Conservation (phyloP, 2,113 vertebrate genomes). For the Indicator indicator region DNA sequence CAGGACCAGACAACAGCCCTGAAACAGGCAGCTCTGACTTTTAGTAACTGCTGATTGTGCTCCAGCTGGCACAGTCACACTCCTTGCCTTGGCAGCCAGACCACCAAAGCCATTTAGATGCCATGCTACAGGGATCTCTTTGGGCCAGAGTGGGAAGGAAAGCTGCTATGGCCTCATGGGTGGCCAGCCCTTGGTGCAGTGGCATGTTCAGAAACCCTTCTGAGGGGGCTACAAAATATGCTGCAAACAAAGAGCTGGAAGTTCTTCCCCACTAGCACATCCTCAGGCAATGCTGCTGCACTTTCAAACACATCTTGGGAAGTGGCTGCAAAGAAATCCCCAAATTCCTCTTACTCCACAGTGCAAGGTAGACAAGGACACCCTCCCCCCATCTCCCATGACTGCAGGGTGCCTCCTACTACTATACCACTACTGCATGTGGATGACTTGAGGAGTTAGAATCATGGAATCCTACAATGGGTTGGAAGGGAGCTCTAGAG, state of each 20-base stretch:
- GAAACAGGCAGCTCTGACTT: neutral
- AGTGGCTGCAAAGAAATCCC: neutral
- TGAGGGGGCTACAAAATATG: no score
- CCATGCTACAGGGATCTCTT: neutral
- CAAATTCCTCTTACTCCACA: neutral
- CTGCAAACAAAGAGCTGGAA: no score
- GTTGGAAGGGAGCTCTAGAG: no score
- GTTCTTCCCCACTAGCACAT: no score
- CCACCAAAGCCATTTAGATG: neutral
- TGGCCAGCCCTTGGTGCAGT: neutral
- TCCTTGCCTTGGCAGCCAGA: neutral
- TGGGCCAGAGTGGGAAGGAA: neutral
- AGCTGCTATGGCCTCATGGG: accelerated
- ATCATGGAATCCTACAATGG: no score
- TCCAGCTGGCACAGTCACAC: neutral
- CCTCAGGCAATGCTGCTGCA: neutral
- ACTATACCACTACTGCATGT: no score
- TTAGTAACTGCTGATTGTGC: neutral
- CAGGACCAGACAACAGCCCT: neutral
- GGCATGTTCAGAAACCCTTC: neutral
- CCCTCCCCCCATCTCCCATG: no score
- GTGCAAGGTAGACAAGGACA: no score
- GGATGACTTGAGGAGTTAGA: no score
- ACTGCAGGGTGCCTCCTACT: no score
- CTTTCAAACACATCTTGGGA: neutral